These are phyloP conservation scores for Xylophagus ater DNA, from an alignment of 2,888 invertebrate species.

Conservation along the genomic window DNA sequence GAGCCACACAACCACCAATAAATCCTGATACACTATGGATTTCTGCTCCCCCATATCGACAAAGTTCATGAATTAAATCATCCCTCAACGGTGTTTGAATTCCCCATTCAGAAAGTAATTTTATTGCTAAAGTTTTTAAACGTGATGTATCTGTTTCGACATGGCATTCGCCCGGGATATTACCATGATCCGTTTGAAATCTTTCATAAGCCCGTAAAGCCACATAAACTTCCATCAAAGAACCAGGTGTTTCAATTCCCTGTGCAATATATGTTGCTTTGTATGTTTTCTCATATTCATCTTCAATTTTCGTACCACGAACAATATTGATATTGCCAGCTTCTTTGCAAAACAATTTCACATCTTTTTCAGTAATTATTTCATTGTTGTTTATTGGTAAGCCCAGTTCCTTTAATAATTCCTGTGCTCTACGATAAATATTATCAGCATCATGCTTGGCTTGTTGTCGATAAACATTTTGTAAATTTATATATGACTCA, in stretches of 20 bases:
- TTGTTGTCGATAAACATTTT: conserved; percentile 77
- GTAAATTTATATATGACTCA: conserved; percentile 75
- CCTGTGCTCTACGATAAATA: conserved; percentile 69
- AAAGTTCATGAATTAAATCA: conserved; percentile 90
- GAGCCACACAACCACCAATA: conserved; percentile 81
- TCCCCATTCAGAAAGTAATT: conserved; percentile 77
- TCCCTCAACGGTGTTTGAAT: conserved; percentile 70
- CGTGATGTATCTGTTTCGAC: conserved; percentile 84
- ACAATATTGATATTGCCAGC: conserved; percentile 68
- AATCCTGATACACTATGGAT: conserved; percentile 90
- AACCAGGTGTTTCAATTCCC: conserved; percentile 71
- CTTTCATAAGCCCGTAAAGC: conserved; percentile 82
- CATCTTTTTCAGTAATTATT: conserved; percentile 64
- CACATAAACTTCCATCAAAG: conserved; percentile 80
- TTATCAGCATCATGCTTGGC: conserved; percentile 71
- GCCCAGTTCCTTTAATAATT: conserved; percentile 67
- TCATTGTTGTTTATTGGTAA: conserved; percentile 59
- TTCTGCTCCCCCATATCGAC: conserved; percentile 89
- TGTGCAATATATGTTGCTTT: conserved; percentile 50
- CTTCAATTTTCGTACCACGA: conserved; percentile 65
- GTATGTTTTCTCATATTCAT: conserved; percentile 64
- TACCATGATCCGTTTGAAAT: conserved; percentile 77
- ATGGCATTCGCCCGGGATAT: conserved; percentile 80
- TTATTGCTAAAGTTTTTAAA: conserved; percentile 61
- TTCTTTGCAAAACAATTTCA: conserved; percentile 82